Base-by-base conservation (phyloP, 2,888 invertebrate genomes). In the Dicyrtoma fusca region DNA sequence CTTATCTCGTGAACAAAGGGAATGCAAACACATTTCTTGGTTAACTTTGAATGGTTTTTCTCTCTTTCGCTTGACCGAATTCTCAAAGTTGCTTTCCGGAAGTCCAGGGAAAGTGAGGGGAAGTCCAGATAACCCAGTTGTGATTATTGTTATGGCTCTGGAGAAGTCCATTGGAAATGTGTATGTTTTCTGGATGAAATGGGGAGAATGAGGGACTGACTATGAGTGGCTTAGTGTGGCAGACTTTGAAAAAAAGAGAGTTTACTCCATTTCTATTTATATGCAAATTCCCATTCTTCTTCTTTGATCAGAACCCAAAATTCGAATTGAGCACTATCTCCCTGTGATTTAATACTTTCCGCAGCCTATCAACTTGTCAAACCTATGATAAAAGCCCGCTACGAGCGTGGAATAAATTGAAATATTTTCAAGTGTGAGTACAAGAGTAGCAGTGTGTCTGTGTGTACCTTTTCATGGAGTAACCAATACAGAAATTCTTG, bases 221-320 rank as follows among this genome's bases (percentile, higher is more conserved):
- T 17, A 21, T 19, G 19, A 55, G 53, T 19, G n/a, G 11, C 19
- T 21, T 6, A 21, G 19, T 11, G 11, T 19, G 21, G 19, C 6
- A 21, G 53, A 21, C 11, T 57, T 25, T 8, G 14, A 57, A 21
- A n/a, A 45, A 63, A 45, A 45, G 13, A 45, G 21, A 63, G n/a
- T 61, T 25, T 49, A 64, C 64, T 64, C 64, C 49, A 51, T 23
- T 64, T 64, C 64, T 64, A 64, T 64, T 64, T 64, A 64, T 64
- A 64, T 64, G 64, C 64, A 64, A 64, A 64, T 64, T 64, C 26
- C 64, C 64, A 64, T 64, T 64, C 64, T 64, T 64, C 64, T 64
- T 64, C 26, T 51, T 64, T 64, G 49, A 64, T 23, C 49, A 64
- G 64, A 26, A 49, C 49, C 49, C n/a, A 64, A 64, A 64, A 51